phyloP scores from a whole-genome alignment of 2,888 invertebrate species.

The Volucella bombylans region DNA sequence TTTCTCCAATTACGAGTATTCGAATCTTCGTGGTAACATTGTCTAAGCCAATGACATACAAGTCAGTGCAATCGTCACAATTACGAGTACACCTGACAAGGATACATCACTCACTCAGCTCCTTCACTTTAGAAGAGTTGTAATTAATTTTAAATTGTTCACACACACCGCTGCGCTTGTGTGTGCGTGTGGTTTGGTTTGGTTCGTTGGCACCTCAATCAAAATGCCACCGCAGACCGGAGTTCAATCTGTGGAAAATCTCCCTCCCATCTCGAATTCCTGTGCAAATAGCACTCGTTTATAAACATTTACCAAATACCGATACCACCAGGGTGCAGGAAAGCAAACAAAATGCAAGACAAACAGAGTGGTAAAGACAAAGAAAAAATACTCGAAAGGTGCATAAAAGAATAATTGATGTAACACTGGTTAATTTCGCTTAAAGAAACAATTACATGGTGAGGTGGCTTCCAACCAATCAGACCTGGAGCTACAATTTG shows the following conservation, averaged over 20 bases:
- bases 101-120: conserved; percentile 37
- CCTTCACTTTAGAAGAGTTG: conserved; percentile 31
- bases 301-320: conserved; percentile 20
- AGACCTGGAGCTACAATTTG: conserved; percentile 23
- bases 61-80: not conserved
- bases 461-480: conserved; percentile 45
- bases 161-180: conserved; percentile 10
- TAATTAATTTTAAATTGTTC: conserved; percentile 71
- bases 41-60: too few relatives aligned
- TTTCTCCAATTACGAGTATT: too few relatives aligned
- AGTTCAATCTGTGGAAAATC: conserved; percentile 59
- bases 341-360: conserved; percentile 43
- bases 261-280: conserved; percentile 39
- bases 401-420: conserved; percentile 59
- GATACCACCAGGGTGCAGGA: conserved; percentile 24
- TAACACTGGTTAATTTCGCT: conserved; percentile 61
- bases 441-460: conserved; percentile 61
- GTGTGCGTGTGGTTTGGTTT: conserved; percentile 31
- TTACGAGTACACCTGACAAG: conserved; percentile 12
- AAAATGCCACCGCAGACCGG: conserved; percentile 49
- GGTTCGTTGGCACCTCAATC: conserved; percentile 65
- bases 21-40: too few relatives aligned
- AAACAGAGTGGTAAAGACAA: conserved; percentile 32
- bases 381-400: conserved; percentile 22
- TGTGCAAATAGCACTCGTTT: conserved; percentile 14